A percentile compares a stretch with the other conserved stretches of the same genome.
Conservation (phyloP, 2,888 invertebrate species). For the Metallyticus violacea region DNA sequence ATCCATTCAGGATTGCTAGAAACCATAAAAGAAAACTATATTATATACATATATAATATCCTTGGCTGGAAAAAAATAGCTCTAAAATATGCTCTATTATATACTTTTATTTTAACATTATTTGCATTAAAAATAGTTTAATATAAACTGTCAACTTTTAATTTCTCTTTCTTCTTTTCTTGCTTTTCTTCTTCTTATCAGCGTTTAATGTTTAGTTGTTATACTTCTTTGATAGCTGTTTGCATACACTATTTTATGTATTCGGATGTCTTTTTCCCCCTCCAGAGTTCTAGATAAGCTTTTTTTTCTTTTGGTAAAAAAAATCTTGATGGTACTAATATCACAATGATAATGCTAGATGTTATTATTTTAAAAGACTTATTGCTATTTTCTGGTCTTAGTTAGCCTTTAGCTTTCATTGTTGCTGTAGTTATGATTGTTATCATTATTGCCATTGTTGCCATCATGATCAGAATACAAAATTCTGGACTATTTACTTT, state of each 20-base stretch:
- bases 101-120: background rate
- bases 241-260: background rate
- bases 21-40: background rate
- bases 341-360: background rate
- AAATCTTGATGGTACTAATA: background rate
- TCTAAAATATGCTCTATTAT: background rate
- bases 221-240: background rate
- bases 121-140: background rate
- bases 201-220: background rate
- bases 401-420: constrained; percentile 13
- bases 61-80: background rate
- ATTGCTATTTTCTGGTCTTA: background rate
- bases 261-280: background rate
- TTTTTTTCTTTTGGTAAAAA: background rate
- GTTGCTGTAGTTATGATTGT: constrained; percentile 9
- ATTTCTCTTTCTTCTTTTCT: background rate
- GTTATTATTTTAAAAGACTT: background rate
- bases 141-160: background rate
- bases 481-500: background rate
- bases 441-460: background rate
- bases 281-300: background rate
- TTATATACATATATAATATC: background rate
- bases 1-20: background rate
- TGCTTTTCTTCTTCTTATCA: background rate
- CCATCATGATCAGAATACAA: background rate